Conservation (phyloP, 2,113 vertebrate species). For the Gavia stellata region DNA sequence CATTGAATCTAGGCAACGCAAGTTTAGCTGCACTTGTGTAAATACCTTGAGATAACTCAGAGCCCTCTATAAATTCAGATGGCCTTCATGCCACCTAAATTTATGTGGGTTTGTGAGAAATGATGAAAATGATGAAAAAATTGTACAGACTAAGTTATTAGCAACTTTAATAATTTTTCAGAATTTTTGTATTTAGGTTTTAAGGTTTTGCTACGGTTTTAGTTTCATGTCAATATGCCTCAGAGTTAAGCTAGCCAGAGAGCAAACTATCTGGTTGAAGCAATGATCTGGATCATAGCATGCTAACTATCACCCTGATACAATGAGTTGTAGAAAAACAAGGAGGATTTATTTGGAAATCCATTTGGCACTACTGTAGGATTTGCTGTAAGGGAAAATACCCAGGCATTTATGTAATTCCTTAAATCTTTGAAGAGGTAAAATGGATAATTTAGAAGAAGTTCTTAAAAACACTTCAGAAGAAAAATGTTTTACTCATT, state of each 20-base stretch:
- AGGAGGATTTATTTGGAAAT: background rate
- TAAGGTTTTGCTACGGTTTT: background rate
- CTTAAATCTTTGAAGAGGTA: background rate
- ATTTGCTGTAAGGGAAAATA: slow-evolving; percentile 15
- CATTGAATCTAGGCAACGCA: background rate
- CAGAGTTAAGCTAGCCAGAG: background rate
- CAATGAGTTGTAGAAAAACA: background rate
- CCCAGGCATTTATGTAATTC: background rate
- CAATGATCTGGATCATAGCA: background rate
- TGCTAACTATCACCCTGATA: background rate
- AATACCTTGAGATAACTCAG: slow-evolving; percentile 11
- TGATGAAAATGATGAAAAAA: background rate
- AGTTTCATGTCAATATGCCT: background rate
- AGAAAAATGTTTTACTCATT: background rate
- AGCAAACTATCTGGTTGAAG: background rate
- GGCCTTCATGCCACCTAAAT: background rate
- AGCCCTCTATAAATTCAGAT: background rate
- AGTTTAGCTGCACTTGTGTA: background rate
- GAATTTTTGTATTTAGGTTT: background rate
- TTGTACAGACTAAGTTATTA: background rate
- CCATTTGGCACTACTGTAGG: background rate
- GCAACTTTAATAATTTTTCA: background rate
- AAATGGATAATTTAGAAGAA: background rate
- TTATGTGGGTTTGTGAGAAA: background rate
- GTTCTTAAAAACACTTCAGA: background rate